A percentile compares a stretch with the other conserved stretches of the same genome.
Evolutionary conservation across 2,113 vertebrate species (phyloP).

Genomic region (Machaerirhynchus nigripectus): DNA sequence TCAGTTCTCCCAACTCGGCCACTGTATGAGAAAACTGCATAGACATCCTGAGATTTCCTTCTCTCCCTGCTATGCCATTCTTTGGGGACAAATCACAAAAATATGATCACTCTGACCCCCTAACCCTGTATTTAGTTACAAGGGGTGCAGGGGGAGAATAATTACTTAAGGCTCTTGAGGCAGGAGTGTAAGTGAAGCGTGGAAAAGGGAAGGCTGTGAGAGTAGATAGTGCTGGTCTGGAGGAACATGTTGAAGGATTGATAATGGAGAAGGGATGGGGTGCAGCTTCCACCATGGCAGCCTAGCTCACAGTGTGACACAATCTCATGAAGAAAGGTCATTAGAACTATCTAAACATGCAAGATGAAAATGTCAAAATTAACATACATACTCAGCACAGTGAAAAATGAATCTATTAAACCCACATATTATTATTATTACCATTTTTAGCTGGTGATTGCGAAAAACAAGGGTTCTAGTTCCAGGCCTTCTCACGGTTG

Average conservation of each 20-base stretch:
- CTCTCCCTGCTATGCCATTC: background rate
- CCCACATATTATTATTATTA: slow-evolving; percentile 31
- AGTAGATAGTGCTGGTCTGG: background rate
- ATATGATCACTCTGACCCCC: background rate
- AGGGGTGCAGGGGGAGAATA: background rate
- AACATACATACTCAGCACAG: background rate
- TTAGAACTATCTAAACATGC: background rate
- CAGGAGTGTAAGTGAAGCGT: background rate
- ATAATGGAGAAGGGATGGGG: background rate
- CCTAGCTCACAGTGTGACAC: background rate
- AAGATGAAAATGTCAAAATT: background rate
- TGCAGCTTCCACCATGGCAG: background rate
- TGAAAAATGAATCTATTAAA: background rate
- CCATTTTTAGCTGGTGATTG: slow-evolving; percentile 40
- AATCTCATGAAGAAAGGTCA: background rate
- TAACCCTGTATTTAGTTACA: background rate
- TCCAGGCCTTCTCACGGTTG: slow-evolving; percentile 67
- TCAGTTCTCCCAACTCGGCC: background rate
- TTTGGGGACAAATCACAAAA: background rate
- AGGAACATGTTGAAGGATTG: background rate
- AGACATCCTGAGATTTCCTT: background rate
- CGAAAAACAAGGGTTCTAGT: slow-evolving; percentile 36
- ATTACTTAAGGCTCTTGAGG: background rate
- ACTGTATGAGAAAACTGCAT: background rate
- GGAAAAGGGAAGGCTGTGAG: background rate